These are phyloP conservation scores for Cylindroiulus punctatus DNA, from an alignment of 2,888 invertebrate genomes.

Conservation along the genomic window DNA sequence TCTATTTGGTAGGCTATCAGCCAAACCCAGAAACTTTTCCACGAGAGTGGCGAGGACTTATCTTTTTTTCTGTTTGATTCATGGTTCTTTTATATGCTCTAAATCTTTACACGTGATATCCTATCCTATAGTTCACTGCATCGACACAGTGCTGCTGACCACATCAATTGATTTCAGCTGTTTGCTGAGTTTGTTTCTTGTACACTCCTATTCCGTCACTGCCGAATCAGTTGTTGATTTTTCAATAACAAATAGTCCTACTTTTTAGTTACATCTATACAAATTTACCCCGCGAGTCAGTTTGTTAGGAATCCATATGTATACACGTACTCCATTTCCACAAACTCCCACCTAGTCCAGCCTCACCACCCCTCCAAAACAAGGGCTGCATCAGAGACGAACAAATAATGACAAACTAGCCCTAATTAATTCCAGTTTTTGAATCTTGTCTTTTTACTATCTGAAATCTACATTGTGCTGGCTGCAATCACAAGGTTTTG, in stretches of 20 bases:
- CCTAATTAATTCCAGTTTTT: background rate
- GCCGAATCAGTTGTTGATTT: background rate
- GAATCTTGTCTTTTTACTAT: background rate
- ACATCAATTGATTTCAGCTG: slow-evolving; percentile 22
- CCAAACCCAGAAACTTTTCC: too few relatives aligned
- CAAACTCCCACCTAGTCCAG: background rate
- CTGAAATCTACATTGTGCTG: background rate
- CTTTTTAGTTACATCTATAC: background rate
- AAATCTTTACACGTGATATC: too few relatives aligned
- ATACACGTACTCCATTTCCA: background rate
- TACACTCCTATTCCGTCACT: background rate
- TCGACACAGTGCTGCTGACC: background rate
- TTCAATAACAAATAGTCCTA: background rate
- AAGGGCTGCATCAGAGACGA: background rate
- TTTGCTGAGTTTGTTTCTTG: background rate
- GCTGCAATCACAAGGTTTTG: background rate
- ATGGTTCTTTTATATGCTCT: too few relatives aligned
- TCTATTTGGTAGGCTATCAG: too few relatives aligned
- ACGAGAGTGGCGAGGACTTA: too few relatives aligned
- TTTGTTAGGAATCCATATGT: background rate
- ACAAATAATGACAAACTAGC: background rate
- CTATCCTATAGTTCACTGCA: background rate
- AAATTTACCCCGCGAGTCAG: background rate
- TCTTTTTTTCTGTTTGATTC: too few relatives aligned
- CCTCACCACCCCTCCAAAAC: slow-evolving; percentile 36